Evolutionary conservation across 2,113 vertebrate genomes (phyloP).

Genomic region (Erythrolamprus reginae): DNA sequence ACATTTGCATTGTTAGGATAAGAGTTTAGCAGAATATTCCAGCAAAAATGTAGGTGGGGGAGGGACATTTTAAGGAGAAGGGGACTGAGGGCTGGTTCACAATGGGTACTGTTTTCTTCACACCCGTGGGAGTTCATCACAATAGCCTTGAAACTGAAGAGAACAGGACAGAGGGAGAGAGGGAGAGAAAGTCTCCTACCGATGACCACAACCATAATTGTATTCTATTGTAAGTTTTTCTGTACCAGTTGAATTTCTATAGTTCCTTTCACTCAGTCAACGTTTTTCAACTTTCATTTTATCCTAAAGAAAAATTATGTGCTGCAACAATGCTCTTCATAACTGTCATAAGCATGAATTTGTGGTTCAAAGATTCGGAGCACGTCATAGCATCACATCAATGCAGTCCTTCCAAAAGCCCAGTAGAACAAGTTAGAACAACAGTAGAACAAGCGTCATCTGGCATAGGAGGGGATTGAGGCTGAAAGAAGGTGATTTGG

Average conservation of each 20-base stretch:
- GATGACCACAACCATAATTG: neutral
- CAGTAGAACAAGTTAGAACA: neutral
- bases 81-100: neutral
- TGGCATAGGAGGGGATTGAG: neutral
- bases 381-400: neutral
- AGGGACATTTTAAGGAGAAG: neutral
- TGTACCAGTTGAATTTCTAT: neutral
- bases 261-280: neutral
- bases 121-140: neutral
- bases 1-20: neutral
- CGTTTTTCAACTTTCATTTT: neutral
- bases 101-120: neutral
- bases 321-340: neutral
- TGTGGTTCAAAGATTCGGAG: neutral
- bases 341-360: neutral
- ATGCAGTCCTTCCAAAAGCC: neutral
- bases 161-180: too few species aligned
- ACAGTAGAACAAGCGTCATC: neutral
- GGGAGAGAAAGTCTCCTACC: neutral
- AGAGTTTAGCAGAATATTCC: neutral
- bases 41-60: too few species aligned
- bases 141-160: neutral
- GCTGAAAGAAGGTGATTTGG: neutral
- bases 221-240: neutral
- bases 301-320: neutral